phyloP scores from a whole-genome alignment of 2,888 invertebrate species.

The Ichneumon xanthorius region DNA sequence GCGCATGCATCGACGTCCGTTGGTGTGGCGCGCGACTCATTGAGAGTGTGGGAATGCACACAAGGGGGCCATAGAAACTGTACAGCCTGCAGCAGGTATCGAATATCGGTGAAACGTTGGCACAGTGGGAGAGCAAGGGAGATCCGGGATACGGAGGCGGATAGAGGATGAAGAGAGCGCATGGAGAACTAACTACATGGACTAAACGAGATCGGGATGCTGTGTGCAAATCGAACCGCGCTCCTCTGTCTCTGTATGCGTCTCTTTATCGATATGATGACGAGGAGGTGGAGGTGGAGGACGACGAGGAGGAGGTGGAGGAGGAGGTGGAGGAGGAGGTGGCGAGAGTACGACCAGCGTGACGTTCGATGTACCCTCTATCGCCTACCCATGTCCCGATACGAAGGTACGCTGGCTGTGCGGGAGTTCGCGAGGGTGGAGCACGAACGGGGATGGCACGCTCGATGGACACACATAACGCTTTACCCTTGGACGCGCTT shows the following conservation, averaged over 20 bases:
- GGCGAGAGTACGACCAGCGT: slow-evolving; percentile 4
- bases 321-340: not conserved
- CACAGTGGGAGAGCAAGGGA: slow-evolving; percentile 14
- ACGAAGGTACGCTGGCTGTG: not conserved
- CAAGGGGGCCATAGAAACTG: slow-evolving; percentile 38
- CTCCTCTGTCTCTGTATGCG: slow-evolving; percentile 17
- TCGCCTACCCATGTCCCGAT: slow-evolving; percentile 13
- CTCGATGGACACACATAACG: slow-evolving; percentile 22
- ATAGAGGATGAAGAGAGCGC: slow-evolving; percentile 32
- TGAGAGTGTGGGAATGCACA: slow-evolving; percentile 35
- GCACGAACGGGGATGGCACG: slow-evolving; percentile 33
- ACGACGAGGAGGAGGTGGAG: not conserved
- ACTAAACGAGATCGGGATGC: slow-evolving; percentile 52
- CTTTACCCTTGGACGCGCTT: not conserved
- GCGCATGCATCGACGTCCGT: slow-evolving; percentile 5
- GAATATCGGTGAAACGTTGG: slow-evolving; percentile 56
- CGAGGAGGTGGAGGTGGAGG: not conserved
- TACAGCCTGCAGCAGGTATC: slow-evolving; percentile 47
- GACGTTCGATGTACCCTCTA: slow-evolving; percentile 33
- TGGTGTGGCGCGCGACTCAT: slow-evolving; percentile 4
- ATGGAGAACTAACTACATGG: slow-evolving; percentile 46
- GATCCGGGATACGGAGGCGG: not conserved
- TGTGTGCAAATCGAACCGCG: slow-evolving; percentile 47
- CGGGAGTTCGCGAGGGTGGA: not conserved
- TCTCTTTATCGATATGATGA: slow-evolving; percentile 49